These are phyloP conservation scores for Crotalus tigris DNA, from an alignment of 2,113 vertebrate species.

Conservation along the genomic window DNA sequence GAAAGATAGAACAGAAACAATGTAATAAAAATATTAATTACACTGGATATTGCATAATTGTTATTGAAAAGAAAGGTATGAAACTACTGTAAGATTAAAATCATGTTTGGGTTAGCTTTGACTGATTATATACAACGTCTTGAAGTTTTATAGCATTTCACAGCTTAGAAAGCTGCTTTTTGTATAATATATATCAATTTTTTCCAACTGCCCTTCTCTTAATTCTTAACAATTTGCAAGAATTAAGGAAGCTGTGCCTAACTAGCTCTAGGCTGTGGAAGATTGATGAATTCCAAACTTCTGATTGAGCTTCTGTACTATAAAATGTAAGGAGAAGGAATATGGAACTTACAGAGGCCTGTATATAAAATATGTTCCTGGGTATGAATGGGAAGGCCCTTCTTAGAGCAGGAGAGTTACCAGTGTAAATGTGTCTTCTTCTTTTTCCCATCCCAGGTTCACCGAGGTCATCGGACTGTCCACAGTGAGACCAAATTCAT, in stretches of 20 bases:
- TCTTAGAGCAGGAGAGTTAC: not conserved
- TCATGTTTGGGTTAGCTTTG: not conserved
- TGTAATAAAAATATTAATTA: not conserved
- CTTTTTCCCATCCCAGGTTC: conserved; percentile 61
- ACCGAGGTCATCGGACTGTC: conserved; percentile 82
- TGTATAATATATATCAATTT: not conserved
- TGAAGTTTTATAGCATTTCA: not conserved
- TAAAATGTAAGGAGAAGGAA: not conserved
- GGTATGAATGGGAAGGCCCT: no score
- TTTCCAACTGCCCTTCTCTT: not conserved
- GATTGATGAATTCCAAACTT: not conserved
- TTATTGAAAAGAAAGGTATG: not conserved
- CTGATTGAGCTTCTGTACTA: not conserved
- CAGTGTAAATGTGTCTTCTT: conserved; percentile 6
- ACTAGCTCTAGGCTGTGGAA: not conserved
- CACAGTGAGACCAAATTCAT: conserved; percentile 96
- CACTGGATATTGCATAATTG: not conserved
- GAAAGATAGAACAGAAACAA: not conserved
- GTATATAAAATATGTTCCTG: not conserved
- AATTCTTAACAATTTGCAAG: not conserved
- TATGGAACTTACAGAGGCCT: no score
- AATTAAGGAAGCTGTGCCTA: not conserved
- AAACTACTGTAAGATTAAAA: not conserved
- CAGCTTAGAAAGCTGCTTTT: not conserved
- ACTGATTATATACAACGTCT: not conserved